Conservation (phyloP, 92 coral and sea anemone species). For the Paragorgia papillata region DNA sequence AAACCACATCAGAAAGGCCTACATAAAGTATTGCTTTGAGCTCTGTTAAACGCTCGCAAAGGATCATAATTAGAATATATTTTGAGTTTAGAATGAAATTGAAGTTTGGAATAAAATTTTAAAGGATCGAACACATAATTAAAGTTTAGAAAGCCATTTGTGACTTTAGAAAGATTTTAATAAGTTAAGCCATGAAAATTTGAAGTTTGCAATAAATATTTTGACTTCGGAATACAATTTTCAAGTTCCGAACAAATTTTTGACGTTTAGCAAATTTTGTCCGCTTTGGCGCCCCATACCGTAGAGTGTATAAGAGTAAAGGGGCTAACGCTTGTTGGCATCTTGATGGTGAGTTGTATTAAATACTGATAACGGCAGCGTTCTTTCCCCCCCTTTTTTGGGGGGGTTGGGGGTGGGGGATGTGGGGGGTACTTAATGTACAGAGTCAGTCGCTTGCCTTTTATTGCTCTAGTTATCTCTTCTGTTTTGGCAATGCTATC, state of each 20-base stretch:
- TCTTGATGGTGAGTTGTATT: background rate
- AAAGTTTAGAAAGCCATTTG: background rate
- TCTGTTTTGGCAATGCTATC: too few species aligned
- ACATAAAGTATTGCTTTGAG: too few species aligned
- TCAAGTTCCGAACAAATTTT: background rate
- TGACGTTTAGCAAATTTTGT: constrained; percentile 15
- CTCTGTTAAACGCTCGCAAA: background rate
- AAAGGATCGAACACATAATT: background rate
- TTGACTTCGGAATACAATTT: background rate
- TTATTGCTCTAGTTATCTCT: too few species aligned
- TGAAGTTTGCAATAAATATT: background rate
- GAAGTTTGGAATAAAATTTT: background rate
- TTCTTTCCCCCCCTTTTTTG: too few species aligned
- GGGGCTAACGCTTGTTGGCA: constrained; percentile 22
- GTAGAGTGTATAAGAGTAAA: constrained; percentile 6
- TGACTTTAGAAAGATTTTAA: background rate
- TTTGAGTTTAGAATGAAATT: background rate
- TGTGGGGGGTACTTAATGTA: too few species aligned
- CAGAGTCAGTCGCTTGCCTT: too few species aligned
- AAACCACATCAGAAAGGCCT: background rate
- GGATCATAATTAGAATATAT: constrained; percentile 8
- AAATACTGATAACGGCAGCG: too few species aligned
- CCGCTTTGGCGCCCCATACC: constrained; percentile 13
- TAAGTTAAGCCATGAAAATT: background rate
- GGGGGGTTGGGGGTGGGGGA: too few species aligned